These are phyloP conservation scores for Seriola quinqueradiata DNA, from an alignment of 2,113 vertebrate species.

Conservation along the genomic window DNA sequence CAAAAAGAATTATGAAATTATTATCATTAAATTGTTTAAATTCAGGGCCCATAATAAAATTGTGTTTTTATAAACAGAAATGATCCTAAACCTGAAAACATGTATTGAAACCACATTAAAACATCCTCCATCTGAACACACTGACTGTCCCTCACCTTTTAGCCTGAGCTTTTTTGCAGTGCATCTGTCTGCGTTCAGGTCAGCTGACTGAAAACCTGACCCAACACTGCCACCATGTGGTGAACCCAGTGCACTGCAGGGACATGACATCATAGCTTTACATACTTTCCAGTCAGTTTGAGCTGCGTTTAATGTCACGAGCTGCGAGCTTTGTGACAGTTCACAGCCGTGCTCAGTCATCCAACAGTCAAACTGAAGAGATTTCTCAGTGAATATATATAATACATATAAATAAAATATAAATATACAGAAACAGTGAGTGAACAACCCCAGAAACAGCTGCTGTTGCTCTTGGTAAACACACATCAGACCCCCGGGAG, in stretches of 20 bases:
- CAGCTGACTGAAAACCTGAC: conserved; percentile 28
- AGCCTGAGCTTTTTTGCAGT: conserved; percentile 20
- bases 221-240: conserved; percentile 64
- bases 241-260: conserved; percentile 6
- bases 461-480: conserved; percentile 15
- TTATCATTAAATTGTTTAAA: too few relatives aligned
- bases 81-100: too few relatives aligned
- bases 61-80: too few relatives aligned
- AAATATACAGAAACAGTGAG: conserved; percentile 10
- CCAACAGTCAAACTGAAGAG: not conserved
- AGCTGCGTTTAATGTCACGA: not conserved
- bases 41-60: too few relatives aligned
- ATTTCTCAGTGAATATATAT: not conserved
- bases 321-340: not conserved
- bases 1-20: not conserved
- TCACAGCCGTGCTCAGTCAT: conserved; percentile 10
- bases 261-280: conserved; percentile 23
- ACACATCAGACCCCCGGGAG: conserved; percentile 19
- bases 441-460: conserved; percentile 18
- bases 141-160: not conserved
- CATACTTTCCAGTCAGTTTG: not conserved
- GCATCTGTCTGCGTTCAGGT: conserved; percentile 15
- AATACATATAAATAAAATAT: not conserved
- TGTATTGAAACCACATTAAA: not conserved
- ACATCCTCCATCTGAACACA: not conserved